Evolutionary conservation across 2,888 invertebrate genomes (phyloP).

Genomic region (Aradus depressus): DNA sequence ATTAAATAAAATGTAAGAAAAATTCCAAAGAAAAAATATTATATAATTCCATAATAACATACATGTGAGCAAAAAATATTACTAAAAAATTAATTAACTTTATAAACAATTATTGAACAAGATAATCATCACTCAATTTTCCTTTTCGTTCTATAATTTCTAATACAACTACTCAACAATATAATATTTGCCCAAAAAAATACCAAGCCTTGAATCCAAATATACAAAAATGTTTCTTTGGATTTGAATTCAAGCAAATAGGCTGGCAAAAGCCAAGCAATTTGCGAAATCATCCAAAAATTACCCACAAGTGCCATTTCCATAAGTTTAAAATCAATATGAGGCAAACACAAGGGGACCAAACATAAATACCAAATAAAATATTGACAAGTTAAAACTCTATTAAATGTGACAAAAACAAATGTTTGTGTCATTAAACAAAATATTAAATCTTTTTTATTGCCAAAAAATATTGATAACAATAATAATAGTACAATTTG

Average conservation of each 20-base stretch:
- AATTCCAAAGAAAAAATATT: no score
- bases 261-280: constrained; percentile 78
- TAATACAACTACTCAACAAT: constrained; percentile 48
- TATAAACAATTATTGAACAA: no score
- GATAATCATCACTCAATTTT: no score
- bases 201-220: constrained; percentile 73
- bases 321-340: constrained; percentile 35
- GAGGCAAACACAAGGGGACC: constrained; percentile 67
- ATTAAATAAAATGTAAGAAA: no score
- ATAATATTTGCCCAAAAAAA: constrained; percentile 77
- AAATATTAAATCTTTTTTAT: constrained; percentile 60
- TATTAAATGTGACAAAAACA: constrained; percentile 84
- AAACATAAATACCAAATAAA: constrained; percentile 92
- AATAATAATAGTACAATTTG: constrained; percentile 55
- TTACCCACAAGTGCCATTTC: constrained; percentile 42
- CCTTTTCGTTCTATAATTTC: constrained; percentile 22
- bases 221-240: constrained; percentile 64
- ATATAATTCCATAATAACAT: no score
- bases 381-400: constrained; percentile 94
- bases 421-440: constrained; percentile 74
- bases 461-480: constrained; percentile 55
- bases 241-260: constrained; percentile 86
- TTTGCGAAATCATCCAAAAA: constrained; percentile 63
- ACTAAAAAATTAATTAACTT: no score
- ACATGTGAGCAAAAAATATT: no score